phyloP scores from a whole-genome alignment of 2,888 invertebrate species.

The Belgica antarctica region DNA sequence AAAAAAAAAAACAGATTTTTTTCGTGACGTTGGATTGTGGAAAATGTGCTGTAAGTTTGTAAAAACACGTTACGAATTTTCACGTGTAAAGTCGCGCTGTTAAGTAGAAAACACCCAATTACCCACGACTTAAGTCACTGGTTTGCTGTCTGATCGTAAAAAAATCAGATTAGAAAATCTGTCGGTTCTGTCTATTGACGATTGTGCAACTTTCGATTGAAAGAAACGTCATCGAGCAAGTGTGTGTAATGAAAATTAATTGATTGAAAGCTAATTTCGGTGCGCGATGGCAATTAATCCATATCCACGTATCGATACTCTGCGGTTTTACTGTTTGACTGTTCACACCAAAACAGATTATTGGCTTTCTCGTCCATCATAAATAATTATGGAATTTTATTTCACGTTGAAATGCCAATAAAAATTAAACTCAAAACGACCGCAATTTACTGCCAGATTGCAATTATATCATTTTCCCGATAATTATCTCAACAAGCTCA shows the following conservation, averaged over 20 bases:
- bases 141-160: not conserved
- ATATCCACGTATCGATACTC: not conserved
- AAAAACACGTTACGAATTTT: not conserved
- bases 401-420: not conserved
- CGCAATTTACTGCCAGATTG: not conserved
- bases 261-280: slow-evolving; percentile 6
- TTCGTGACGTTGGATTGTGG: not conserved
- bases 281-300: not conserved
- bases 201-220: not conserved
- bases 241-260: not conserved
- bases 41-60: not conserved
- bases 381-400: not conserved
- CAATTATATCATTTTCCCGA: not conserved
- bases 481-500: slow-evolving; percentile 2
- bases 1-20: not conserved
- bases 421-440: slow-evolving; percentile 10
- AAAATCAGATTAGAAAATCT: slow-evolving; percentile 1
- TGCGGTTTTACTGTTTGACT: not conserved
- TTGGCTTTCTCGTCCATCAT: slow-evolving; percentile 40
- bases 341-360: slow-evolving; percentile 29
- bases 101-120: slow-evolving; percentile 1
- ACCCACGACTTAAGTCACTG: not conserved
- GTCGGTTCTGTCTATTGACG: not conserved
- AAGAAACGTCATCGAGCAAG: not conserved
- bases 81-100: not conserved